Base-by-base conservation (phyloP, 2,113 vertebrate species). In the Alethe diademata region DNA sequence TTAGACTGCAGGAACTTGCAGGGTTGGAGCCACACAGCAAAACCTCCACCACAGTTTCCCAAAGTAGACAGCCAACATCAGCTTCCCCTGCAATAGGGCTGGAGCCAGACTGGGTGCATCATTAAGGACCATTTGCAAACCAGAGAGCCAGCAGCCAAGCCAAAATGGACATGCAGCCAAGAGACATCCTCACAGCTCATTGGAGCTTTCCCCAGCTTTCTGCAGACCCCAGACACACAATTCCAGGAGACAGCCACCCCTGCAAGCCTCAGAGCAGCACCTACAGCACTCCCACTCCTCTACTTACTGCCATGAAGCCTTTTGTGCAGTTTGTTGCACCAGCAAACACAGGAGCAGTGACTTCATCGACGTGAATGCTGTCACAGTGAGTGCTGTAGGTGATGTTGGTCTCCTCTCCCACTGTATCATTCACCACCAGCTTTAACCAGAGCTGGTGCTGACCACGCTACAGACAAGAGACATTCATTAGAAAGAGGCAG, bases 271-370 rank as follows among this genome's bases (percentile, higher is more conserved):
- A 47, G 51, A 60, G 19, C 12, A 67, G 48, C 6, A 19, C 6
- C 54, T 20, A 0, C 0, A 76, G 38, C 38, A 26, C 6, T 20
- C n/a, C 62, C 19, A 9, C 28, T 24, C 24, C 11, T 45, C 54
- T n/a, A 97, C 98, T 98, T 93, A 98, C 98, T 66, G 95, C 93
- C 97, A 98, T 97, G 54, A 82, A 93, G n/a, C 97, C 94, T 79
- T 96, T 95, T 4, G 43, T 94, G 82, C 98, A 98, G 92, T 95
- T 84, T 28, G 97, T 97, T 17, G 19, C 11, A n/a, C 90, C 91
- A 65, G 56, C 65, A 75, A 73, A 48, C 14, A 86, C 69, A 4
- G 48, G 38, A 31, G 33, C 6, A 11, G 6, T 1, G 3, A 50
- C 35, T 69, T 96, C 85, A 51, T 97, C 93, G 2, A 22, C 53